Evolutionary conservation across 2,888 invertebrate genomes (phyloP).

Genomic region (Phragmatobia fuliginosa): DNA sequence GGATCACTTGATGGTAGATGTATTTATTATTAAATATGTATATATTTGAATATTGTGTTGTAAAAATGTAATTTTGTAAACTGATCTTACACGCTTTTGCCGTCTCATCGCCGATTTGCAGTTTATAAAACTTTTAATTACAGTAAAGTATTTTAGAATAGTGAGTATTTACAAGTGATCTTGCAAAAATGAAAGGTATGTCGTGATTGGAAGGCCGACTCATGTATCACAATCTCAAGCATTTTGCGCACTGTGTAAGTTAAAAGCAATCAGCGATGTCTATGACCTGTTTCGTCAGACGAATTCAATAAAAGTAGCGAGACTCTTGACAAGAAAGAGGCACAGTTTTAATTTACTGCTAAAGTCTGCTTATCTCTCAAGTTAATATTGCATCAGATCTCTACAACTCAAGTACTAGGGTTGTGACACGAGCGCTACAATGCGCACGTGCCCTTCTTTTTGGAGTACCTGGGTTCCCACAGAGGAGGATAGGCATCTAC

Average conservation of each 20-base stretch:
- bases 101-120: neutral
- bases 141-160: neutral
- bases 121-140: neutral
- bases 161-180: slow-evolving; percentile 12
- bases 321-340: neutral
- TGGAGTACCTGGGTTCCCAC: too few relatives aligned
- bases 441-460: too few relatives aligned
- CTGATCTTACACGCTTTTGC: neutral
- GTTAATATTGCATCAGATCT: too few relatives aligned
- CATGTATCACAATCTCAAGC: slow-evolving; percentile 50
- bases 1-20: too few relatives aligned
- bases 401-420: too few relatives aligned
- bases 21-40: too few relatives aligned
- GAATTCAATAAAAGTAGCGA: neutral
- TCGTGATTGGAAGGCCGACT: slow-evolving; percentile 46
- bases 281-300: neutral
- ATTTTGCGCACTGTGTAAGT: neutral
- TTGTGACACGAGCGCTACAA: too few relatives aligned
- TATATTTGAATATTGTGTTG: too few relatives aligned
- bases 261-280: neutral
- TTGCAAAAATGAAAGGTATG: slow-evolving; percentile 57
- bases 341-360: too few relatives aligned
- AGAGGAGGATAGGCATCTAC: too few relatives aligned
- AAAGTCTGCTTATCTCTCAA: too few relatives aligned
- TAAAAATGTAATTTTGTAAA: neutral